Evolutionary conservation across 2,888 invertebrate genomes (phyloP), one percentile per base, ranked within the genome.

Genomic region (Luperina testacea): DNA sequence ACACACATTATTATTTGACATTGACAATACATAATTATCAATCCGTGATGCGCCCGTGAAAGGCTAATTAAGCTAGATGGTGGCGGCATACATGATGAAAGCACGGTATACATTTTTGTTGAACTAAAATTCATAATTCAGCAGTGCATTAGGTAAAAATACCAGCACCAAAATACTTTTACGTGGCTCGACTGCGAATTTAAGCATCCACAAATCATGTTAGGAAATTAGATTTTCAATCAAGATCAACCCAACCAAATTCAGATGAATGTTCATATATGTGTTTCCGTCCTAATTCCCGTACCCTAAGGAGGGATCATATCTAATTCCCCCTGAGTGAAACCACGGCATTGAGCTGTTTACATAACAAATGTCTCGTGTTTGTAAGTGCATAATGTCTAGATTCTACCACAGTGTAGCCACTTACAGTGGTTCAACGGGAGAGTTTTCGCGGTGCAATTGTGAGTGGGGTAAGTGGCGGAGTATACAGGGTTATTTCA

Each of bases 181-280:
- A 75, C 75, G 75, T 64, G 70, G 0, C 59, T 20, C 9, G 51
- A 74, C 59, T 75, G 48, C 0, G 24, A 79, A 79, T 82, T 69
- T 72, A 67, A 72, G 15, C 82, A 11, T 24, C 85, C 77, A 85
- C 85, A 81, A 83, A 83, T 83, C 82, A 84, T 67, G 51, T 63
- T 59, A 82, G 78, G 78, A 82, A 85, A 84, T 84, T 79, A 79
- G 75, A 84, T 84, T 83, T 83, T 73, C 84, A 86, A 84, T 84
- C 84, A 84, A 86, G 82, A 84, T 84, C 83, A 72, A 73, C 79
- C 67, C 86, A 75, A 73, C 79, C 79, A 61, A 79, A 86, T 86
- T 86, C 75, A 83, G 70, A 86, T 71, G 71, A 67, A 83, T 61
- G 67, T 75, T 72, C 70, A 38, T 82, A 86, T 75, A 70, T 86